Evolutionary conservation across 2,797 vertebrate species (phyloP), one percentile per base, ranked within the genome.

Genomic region (Odontamblyopus rebecca): DNA sequence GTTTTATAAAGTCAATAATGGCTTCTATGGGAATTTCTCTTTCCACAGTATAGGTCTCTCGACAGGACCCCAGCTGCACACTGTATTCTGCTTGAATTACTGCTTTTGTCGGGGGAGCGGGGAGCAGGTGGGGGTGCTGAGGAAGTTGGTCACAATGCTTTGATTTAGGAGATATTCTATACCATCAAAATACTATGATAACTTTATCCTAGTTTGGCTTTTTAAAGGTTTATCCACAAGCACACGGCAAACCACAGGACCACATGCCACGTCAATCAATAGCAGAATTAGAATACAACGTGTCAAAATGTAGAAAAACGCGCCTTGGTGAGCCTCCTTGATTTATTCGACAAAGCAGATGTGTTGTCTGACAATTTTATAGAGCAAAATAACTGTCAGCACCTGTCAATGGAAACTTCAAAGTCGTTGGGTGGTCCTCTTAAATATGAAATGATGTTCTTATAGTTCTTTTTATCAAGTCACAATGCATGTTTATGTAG

Each of bases 1-100:
- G 41, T 68, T 54, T 54, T 68, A 35, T 38, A 69, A 44, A 51
- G 64, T 67, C 64, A 67, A 30, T 67, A 65, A 29, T 67, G 64
- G 29, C 38, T 61, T n/a, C 27, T 70, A 32, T 48, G 41, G 41
- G 68, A 68, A 57, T 70, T 69, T 60, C 15, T 60, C 38, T 48
- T 69, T 61, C 64, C 48, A 26, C 64, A 19, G 44, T 48, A 48
- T 48, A 48, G 64, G 64, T 27, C 64, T 12, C 48, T 29, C 32
- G 48, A 51, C 64, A 66, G 64, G 18, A 51, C 27, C 48, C 48
- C 64, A 67, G 64, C 64, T 67, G 64, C 64, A 29, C 23, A 67
- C 2, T 1, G 48, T 27, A 30, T 44, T 19, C 48, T 23, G 27
- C 41, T 66, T 66, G 51, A 66, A 51, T 51, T 66, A 67, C 65